Conservation (phyloP, 2,113 vertebrate species). For the Arothron firmamentum region DNA sequence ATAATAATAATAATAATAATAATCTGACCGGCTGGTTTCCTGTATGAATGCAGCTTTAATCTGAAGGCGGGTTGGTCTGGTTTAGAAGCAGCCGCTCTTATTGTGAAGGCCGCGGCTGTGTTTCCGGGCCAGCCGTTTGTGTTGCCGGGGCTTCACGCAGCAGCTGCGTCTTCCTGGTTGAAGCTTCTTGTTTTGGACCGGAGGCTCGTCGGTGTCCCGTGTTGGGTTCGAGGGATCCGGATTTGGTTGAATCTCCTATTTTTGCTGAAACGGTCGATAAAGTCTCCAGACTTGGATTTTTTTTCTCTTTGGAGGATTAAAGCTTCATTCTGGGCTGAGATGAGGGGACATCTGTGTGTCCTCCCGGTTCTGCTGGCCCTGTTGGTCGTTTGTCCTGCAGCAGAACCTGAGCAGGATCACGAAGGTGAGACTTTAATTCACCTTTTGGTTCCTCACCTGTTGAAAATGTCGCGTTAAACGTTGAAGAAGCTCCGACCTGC, state of each 20-base stretch:
- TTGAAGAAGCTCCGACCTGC: no score
- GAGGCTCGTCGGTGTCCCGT: no score
- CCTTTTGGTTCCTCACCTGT: no score
- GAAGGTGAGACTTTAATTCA: slow-evolving; percentile 14
- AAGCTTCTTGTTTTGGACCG: no score
- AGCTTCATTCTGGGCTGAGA: neutral
- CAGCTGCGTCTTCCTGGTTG: slow-evolving; percentile 46
- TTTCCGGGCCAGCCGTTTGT: slow-evolving; percentile 11
- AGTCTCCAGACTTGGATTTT: neutral
- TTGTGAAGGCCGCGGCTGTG: neutral
- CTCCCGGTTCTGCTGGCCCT: neutral
- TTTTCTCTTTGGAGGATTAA: neutral
- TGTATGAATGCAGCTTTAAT: neutral
- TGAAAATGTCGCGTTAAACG: no score
- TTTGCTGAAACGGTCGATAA: neutral
- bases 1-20: neutral
- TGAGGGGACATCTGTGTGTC: neutral
- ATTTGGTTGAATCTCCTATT: neutral
- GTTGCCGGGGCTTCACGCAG: neutral
- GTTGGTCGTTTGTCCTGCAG: neutral
- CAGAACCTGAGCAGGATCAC: neutral
- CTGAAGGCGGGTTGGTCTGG: neutral
- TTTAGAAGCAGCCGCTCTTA: slow-evolving; percentile 2
- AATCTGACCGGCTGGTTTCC: neutral
- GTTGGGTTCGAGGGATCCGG: no score